phyloP scores from a whole-genome alignment of 2,888 invertebrate genomes.

The Ochlodes sylvanus region DNA sequence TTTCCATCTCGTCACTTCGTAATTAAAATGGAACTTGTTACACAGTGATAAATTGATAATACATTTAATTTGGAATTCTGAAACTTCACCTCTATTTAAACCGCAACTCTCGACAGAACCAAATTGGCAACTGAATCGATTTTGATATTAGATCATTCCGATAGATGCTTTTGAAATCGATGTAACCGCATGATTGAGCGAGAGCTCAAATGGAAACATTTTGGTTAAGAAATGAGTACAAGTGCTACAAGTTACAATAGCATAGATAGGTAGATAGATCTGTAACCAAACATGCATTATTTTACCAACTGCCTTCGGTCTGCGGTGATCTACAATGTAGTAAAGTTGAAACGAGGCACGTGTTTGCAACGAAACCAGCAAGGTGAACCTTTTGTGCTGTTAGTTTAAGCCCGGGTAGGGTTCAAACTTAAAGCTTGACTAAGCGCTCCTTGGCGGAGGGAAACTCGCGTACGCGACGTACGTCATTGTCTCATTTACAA shows the following conservation, averaged over 20 bases:
- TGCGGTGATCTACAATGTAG: background rate
- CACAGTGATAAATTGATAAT: background rate
- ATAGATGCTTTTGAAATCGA: too few species aligned
- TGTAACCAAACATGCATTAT: background rate
- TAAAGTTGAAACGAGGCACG: background rate
- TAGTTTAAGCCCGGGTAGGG: slow-evolving; percentile 4
- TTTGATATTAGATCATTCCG: background rate
- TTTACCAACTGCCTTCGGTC: background rate
- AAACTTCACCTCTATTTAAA: background rate
- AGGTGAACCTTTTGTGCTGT: slow-evolving; percentile 10
- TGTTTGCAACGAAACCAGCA: background rate
- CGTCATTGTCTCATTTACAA: slow-evolving; percentile 6
- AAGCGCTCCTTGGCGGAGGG: slow-evolving; percentile 2
- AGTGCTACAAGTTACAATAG: too few species aligned
- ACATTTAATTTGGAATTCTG: background rate
- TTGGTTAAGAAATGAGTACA: too few species aligned
- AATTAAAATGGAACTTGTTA: slow-evolving; percentile 27
- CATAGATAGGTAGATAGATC: too few species aligned
- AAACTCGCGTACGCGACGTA: too few species aligned
- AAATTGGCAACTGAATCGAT: background rate
- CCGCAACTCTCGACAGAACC: background rate
- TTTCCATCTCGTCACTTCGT: slow-evolving; percentile 17
- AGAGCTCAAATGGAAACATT: too few species aligned
- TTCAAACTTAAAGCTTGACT: slow-evolving; percentile 9
- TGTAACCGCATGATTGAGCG: too few species aligned